Conservation (phyloP, 2,888 invertebrate genomes). For the Mythimna impura region DNA sequence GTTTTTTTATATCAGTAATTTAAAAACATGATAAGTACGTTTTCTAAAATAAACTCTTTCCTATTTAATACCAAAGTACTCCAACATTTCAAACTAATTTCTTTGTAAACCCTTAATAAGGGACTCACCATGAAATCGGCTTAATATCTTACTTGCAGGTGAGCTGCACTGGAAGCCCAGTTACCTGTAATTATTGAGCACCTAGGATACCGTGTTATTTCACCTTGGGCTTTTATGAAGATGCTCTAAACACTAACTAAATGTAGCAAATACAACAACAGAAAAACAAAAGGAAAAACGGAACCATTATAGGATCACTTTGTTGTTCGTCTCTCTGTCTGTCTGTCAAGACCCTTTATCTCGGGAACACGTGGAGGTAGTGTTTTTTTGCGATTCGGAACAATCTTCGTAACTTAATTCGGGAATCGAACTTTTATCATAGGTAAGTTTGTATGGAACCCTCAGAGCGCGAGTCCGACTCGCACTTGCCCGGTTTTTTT, state of each 20-base stretch:
- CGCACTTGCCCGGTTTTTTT: too few species aligned
- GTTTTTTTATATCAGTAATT: neutral
- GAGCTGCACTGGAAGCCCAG: neutral
- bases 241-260: neutral
- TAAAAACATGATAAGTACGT: neutral
- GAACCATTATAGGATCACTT: too few species aligned
- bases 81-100: neutral
- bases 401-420: too few species aligned
- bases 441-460: too few species aligned
- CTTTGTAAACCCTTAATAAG: neutral
- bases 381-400: too few species aligned
- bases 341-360: too few species aligned
- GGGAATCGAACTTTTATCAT: too few species aligned
- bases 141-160: constrained; percentile 4
- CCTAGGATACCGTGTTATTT: neutral
- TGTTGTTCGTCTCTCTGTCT: too few species aligned
- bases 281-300: too few species aligned
- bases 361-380: too few species aligned
- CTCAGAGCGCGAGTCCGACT: too few species aligned
- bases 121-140: constrained; percentile 1
- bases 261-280: neutral
- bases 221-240: neutral
- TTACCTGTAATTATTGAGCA: constrained; percentile 7
- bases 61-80: neutral
- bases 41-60: neutral